A percentile compares a stretch with the other conserved stretches of the same genome.
Conservation (phyloP, 2,797 vertebrate genomes). For the Pempheris klunzingeri region DNA sequence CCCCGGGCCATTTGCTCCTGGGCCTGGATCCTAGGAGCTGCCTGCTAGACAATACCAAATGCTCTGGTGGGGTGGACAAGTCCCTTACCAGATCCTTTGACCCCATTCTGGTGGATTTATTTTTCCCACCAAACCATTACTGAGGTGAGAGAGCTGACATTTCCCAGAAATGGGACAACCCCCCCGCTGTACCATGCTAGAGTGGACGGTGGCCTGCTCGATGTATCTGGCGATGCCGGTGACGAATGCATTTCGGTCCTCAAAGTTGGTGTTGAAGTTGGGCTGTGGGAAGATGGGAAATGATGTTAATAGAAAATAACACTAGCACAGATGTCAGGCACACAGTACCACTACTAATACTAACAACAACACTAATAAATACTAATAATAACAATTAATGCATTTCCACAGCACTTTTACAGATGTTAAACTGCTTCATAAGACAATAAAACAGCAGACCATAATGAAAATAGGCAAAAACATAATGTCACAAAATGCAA, state of each 20-base stretch:
- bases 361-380: no score
- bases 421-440: no score
- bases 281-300: conserved; percentile 83
- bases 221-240: conserved; percentile 99
- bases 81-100: conserved; percentile 26
- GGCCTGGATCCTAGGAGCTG: conserved; percentile 37
- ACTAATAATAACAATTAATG: no score
- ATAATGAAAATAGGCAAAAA: neutral
- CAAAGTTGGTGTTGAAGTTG: conserved; percentile 99
- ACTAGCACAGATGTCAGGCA: neutral
- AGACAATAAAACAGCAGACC: no score
- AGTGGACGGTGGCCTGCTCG: conserved; percentile 97
- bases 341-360: no score
- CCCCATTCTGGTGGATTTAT: conserved; percentile 24
- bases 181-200: conserved; percentile 91
- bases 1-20: conserved; percentile 40
- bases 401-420: no score
- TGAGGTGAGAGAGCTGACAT: neutral
- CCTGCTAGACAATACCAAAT: conserved; percentile 40
- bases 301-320: neutral
- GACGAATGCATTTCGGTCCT: conserved; percentile 98
- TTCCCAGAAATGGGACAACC: neutral
- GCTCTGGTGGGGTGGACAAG: conserved; percentile 31
- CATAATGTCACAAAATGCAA: neutral
- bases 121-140: conserved; percentile 6